Evolutionary conservation across 2,797 vertebrate genomes (phyloP).

Genomic region (Lepilemur septentrionalis): DNA sequence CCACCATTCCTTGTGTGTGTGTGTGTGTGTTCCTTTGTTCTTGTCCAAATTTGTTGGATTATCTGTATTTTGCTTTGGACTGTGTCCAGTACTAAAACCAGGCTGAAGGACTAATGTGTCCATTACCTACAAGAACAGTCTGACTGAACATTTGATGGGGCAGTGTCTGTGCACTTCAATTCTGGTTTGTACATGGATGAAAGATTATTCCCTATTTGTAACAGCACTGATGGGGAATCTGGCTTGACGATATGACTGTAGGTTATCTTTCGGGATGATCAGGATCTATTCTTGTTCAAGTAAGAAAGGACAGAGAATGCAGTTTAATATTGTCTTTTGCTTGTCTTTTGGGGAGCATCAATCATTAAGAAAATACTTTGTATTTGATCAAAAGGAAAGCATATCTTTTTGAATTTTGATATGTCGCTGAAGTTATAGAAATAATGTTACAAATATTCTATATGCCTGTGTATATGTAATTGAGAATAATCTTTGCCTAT

Average conservation of each 20-base stretch:
- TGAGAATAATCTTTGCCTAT: neutral
- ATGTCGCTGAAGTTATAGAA: neutral
- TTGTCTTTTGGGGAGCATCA: neutral
- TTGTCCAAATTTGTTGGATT: neutral
- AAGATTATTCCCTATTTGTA: neutral
- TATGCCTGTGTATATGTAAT: neutral
- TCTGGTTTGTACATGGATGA: neutral
- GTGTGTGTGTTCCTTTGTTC: neutral
- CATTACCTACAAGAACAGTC: neutral
- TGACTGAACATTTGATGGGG: neutral
- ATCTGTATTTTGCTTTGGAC: neutral
- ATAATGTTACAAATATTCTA: neutral
- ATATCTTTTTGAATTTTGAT: neutral
- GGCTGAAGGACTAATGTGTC: neutral
- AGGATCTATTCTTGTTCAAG: neutral
- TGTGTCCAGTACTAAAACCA: neutral
- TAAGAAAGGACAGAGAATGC: neutral
- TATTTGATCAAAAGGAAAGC: neutral
- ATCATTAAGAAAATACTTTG: neutral
- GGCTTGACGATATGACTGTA: neutral
- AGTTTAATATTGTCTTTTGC: neutral
- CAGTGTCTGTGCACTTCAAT: neutral
- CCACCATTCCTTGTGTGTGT: neutral
- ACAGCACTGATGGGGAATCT: neutral
- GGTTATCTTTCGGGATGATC: neutral